phyloP scores from a whole-genome alignment of 2,888 invertebrate species.

The Clepsis dumicolana region DNA sequence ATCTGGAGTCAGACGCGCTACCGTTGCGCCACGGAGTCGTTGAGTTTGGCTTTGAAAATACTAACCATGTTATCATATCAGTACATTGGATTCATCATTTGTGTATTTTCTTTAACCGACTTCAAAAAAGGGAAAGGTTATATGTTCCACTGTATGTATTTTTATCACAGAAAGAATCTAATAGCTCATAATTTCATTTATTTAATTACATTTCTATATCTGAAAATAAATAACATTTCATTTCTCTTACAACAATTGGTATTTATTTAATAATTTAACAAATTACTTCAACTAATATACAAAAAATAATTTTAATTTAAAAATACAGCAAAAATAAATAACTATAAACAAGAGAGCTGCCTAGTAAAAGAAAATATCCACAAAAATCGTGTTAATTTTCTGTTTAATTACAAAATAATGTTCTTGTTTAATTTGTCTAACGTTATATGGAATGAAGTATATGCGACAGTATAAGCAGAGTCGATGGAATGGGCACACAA shows the following conservation, averaged over 20 bases:
- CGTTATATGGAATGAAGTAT: too few relatives aligned
- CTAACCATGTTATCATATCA: neutral
- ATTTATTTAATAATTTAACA: slow-evolving; percentile 6
- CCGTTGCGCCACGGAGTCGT: slow-evolving; percentile 94
- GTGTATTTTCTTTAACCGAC: too few relatives aligned
- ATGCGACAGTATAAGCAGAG: too few relatives aligned
- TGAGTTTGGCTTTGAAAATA: neutral
- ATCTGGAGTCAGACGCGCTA: slow-evolving; percentile 88
- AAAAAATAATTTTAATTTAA: neutral
- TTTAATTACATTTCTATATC: slow-evolving; percentile 25
- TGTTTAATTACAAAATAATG: neutral
- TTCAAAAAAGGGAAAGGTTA: too few relatives aligned
- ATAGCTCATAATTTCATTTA: slow-evolving; percentile 24
- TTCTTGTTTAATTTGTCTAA: neutral
- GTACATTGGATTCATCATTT: neutral
- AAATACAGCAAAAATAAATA: neutral
- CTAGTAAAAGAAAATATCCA: neutral
- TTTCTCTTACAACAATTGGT: slow-evolving; percentile 31
- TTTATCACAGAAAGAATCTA: neutral
- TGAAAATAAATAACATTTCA: slow-evolving; percentile 40
- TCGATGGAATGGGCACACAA: too few relatives aligned
- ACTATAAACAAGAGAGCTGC: neutral
- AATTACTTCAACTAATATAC: neutral
- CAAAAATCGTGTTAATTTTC: neutral
- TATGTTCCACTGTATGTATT: too few relatives aligned